Evolutionary conservation across 2,888 invertebrate genomes (phyloP), one percentile per base, ranked within the genome.

Genomic region (Platynereis dumerilii): DNA sequence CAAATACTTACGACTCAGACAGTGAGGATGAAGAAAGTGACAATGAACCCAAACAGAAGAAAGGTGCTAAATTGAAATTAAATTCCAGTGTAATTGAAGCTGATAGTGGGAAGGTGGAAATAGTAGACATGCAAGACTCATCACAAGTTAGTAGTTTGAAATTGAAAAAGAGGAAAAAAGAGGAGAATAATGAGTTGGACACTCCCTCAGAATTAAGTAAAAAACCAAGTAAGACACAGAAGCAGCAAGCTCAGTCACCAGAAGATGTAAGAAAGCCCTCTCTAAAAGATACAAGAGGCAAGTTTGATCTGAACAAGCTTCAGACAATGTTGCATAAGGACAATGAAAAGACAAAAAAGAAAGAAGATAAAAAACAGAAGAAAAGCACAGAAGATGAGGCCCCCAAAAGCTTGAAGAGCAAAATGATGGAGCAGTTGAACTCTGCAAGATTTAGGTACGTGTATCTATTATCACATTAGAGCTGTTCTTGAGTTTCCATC

Each of bases 381-480:
- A 15, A 7, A n/a, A 34, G 20, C 24, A 7, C 39, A 17, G 57
- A 57, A 29, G 34, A 5, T 57, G 57, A 27, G 3, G 39, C n/a
- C 39, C 28, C 39, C 12, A 34, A 7, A 34, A 34, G 34, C 44
- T 72, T 86, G 24, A 73, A 90, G 71, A 88, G 90, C 62, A 87
- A 88, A 79, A 91, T 92, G 91, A 77, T 90, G 78, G 86, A 88
- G 45, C 88, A 88, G 78, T 84, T 94, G 53, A 89, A 89, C 85
- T 88, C 90, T 75, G 89, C 89, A 2, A 84, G 88, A 44, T 91
- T 91, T 80, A 89, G 97, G 65, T 96, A 89, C 5, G 34, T n/a
- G n/a, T n/a, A n/a, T 42, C 42, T n/a, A n/a, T n/a, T n/a, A n/a
- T n/a, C n/a, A n/a, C n/a, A n/a, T n/a, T n/a, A n/a, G n/a, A n/a